These are phyloP conservation scores for Leptatherina wallacei DNA, from an alignment of 2,797 vertebrate genomes.

Conservation along the genomic window DNA sequence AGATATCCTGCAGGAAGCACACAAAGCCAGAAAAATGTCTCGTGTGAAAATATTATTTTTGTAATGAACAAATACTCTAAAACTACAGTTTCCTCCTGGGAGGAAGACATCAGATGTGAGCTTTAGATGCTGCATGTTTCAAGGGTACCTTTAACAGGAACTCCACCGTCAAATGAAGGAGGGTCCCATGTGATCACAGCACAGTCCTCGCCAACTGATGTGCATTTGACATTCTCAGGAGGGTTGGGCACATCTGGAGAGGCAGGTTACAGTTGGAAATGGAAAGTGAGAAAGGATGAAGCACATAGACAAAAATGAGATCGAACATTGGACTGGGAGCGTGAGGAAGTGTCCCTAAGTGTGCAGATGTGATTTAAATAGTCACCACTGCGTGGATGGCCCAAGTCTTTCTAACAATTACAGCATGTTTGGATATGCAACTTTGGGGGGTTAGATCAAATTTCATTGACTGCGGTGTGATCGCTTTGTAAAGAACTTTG, in stretches of 20 bases:
- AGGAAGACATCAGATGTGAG: conserved; percentile 57
- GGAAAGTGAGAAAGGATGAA: conserved; percentile 23
- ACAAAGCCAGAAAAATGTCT: neutral
- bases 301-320: conserved; percentile 3
- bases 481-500: no score
- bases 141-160: conserved; percentile 85
- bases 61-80: conserved; percentile 34
- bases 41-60: neutral
- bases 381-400: neutral
- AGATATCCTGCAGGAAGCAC: conserved; percentile 84
- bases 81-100: conserved; percentile 48
- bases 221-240: conserved; percentile 86
- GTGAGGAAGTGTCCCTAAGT: neutral
- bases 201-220: conserved; percentile 88
- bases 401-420: neutral
- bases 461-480: no score
- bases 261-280: conserved; percentile 48
- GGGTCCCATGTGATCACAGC: conserved; percentile 87
- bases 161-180: conserved; percentile 88
- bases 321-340: neutral
- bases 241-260: conserved; percentile 89
- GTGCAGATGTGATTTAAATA: conserved; percentile 8
- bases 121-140: conserved; percentile 21
- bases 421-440: neutral
- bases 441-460: neutral